Conservation (phyloP, 2,888 invertebrate genomes). For the Meandrusa payeni region DNA sequence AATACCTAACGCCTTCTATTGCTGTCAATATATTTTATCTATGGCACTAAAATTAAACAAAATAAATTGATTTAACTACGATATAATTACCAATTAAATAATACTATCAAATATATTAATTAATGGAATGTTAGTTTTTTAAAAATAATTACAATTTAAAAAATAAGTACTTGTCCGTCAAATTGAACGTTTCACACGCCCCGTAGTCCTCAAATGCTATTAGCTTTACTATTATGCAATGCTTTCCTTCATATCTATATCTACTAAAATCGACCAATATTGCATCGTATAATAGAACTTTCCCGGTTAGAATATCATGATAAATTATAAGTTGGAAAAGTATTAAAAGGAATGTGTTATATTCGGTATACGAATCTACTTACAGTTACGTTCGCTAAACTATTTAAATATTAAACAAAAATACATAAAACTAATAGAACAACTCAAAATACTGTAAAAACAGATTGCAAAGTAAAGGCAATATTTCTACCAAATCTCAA, state of each 20-base stretch:
- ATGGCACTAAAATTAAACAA: slow-evolving; percentile 62
- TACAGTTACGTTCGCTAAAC: too few relatives aligned
- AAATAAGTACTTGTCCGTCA: slow-evolving; percentile 27
- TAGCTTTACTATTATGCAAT: slow-evolving; percentile 27
- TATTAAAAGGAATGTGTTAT: too few relatives aligned
- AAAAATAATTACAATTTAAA: slow-evolving; percentile 29
- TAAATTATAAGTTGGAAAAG: too few relatives aligned
- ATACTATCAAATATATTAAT: slow-evolving; percentile 30
- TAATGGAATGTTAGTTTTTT: slow-evolving; percentile 38
- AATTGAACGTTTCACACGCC: slow-evolving; percentile 12
- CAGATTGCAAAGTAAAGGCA: too few relatives aligned
- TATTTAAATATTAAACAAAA: too few relatives aligned
- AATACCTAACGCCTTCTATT: slow-evolving; percentile 21
- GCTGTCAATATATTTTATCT: slow-evolving; percentile 44
- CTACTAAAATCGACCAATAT: slow-evolving; percentile 8
- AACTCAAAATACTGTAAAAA: too few relatives aligned
- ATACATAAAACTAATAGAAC: too few relatives aligned
- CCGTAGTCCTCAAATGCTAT: slow-evolving; percentile 17
- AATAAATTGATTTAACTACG: slow-evolving; percentile 18
- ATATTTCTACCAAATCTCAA: too few relatives aligned
- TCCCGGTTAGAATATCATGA: too few relatives aligned
- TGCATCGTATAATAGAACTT: slow-evolving; percentile 1
- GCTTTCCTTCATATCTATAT: slow-evolving; percentile 40
- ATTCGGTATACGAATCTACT: too few relatives aligned
- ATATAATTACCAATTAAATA: slow-evolving; percentile 31